Evolutionary conservation across 64 coral and sea anemone genomes (phyloP).

Genomic region (Anthopleura sola): DNA sequence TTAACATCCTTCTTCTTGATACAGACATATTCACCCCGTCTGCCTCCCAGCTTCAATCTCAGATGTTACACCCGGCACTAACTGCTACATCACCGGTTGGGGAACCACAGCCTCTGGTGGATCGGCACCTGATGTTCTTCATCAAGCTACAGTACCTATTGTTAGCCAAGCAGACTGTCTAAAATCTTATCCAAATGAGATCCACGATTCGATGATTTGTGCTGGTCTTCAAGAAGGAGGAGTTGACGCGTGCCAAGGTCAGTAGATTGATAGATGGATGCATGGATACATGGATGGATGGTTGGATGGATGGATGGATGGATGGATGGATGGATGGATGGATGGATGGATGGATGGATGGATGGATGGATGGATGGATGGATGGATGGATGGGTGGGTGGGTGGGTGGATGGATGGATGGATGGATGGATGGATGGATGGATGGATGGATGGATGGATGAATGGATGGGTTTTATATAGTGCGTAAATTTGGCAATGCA

Average conservation of each 20-base stretch:
- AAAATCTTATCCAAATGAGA: constrained; percentile 11
- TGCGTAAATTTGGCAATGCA: no score
- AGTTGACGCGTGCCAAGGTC: constrained; percentile 57
- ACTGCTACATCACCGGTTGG: constrained; percentile 60
- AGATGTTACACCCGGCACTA: not conserved
- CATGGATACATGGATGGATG: no score
- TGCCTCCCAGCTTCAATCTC: constrained; percentile 40
- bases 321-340: no score
- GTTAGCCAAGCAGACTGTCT: constrained; percentile 27
- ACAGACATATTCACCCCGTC: constrained; percentile 31
- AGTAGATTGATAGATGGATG: not conserved
- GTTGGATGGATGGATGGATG: no score
- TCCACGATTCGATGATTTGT: constrained; percentile 41
- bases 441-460: no score
- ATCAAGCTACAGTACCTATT: constrained; percentile 50
- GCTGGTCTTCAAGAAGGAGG: constrained; percentile 46
- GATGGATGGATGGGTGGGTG: no score
- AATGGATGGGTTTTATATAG: no score
- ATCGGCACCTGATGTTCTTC: constrained; percentile 5
- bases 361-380: no score
- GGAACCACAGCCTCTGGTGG: constrained; percentile 43
- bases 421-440: no score
- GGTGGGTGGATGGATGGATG: no score
- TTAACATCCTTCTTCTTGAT: not conserved
- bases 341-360: no score